phyloP scores from a whole-genome alignment of 2,113 vertebrate genomes.

The Dasyurus viverrinus region DNA sequence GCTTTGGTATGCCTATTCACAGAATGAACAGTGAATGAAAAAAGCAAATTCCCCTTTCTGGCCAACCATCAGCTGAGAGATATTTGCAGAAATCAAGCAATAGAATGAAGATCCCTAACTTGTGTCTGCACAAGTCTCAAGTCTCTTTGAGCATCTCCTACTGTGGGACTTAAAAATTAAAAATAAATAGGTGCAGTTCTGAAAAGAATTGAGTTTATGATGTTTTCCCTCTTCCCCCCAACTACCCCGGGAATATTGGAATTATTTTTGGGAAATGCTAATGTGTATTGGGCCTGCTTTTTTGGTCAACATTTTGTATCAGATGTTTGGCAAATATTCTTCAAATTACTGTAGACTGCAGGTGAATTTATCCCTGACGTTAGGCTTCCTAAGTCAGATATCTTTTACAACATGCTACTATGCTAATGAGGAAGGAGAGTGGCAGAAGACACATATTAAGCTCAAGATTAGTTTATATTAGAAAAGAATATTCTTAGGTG shows the following conservation, averaged over 20 bases:
- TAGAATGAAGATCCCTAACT: constrained; percentile 47
- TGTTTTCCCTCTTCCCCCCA: neutral
- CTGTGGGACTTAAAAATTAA: constrained; percentile 13
- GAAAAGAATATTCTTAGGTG: constrained; percentile 38
- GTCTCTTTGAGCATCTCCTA: neutral
- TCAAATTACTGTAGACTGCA: neutral
- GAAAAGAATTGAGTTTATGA: neutral
- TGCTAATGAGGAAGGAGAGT: constrained; percentile 15
- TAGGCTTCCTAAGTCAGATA: neutral
- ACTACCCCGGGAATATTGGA: constrained; percentile 6
- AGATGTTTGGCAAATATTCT: neutral
- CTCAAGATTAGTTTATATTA: neutral
- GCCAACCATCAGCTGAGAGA: constrained; percentile 60
- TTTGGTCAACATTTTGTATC: neutral
- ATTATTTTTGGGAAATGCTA: neutral
- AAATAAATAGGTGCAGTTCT: neutral
- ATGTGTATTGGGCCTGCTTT: neutral
- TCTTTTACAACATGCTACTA: constrained; percentile 20
- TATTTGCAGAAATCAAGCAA: constrained; percentile 51
- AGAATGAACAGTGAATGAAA: constrained; percentile 61
- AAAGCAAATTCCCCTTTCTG: constrained; percentile 41
- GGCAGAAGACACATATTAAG: constrained; percentile 7
- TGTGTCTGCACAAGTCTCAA: constrained; percentile 13
- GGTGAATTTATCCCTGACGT: neutral
- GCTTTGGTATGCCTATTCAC: constrained; percentile 22